Evolutionary conservation across 2,113 vertebrate species (phyloP), one percentile per base, ranked within the genome.

Genomic region (Seriola rivoliana): DNA sequence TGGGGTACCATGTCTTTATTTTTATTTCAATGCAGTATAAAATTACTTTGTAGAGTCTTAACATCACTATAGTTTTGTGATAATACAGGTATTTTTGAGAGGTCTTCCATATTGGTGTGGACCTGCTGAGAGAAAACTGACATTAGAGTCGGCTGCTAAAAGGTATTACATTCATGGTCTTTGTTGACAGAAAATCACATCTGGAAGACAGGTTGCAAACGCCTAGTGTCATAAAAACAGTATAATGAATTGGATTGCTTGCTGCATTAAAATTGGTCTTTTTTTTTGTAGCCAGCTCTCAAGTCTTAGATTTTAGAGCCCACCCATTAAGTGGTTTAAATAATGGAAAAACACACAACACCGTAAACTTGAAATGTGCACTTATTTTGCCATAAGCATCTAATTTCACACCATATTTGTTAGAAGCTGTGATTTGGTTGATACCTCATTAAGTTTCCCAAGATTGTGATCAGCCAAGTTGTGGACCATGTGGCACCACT

Each of bases 371-470:
- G 23, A 58, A 79, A 69, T 71, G 10, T 36, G 36, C 38, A 36
- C 21, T 59, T 50, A 54, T 54, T 67, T 44, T 62, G 10, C 55
- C 7, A 23, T 2, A 17, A 58, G 48, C 0, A 32, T 74, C 68
- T 78, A 1, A 34, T n/a, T 34, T 65, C 21, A 60, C 17, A 48
- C 29, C 4, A 10, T 69, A 34, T 70, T 69, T 71, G 32, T 69
- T 54, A 55, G 46, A 14, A 21, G 10, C 40, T 63, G 21, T 75
- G 29, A 69, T 71, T 55, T 72, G 25, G 52, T 63, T 65, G 19
- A 38, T 70, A 48, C 34, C 21, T 17, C 23, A 29, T 40, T 34
- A 8, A 54, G 6, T 19, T 38, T 60, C 46, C 38, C 5, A 12
- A 23, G 44, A 29, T 50, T 68, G 44, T 50, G 16, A 66, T 69